A percentile compares a stretch with the other conserved stretches of the same genome.
Evolutionary conservation across 2,888 invertebrate species (phyloP).

Genomic region (Drosophila robusta): DNA sequence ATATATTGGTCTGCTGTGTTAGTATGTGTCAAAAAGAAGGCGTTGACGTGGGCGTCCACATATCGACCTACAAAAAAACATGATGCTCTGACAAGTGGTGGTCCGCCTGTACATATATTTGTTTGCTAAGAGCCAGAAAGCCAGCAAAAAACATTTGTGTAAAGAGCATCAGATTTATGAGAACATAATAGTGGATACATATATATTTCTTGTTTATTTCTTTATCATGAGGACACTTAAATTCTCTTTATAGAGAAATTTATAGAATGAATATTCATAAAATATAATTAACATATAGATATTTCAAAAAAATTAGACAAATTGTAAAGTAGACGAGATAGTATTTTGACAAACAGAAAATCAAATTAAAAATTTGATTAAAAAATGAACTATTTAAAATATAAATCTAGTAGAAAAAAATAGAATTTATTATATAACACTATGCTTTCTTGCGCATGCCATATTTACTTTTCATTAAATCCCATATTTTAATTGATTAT

Average conservation of each 20-base stretch:
- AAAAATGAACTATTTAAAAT: background rate
- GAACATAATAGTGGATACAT: constrained; percentile 3
- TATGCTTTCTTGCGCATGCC: too few species aligned
- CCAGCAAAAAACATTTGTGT: constrained; percentile 35
- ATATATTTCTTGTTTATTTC: background rate
- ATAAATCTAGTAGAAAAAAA: too few species aligned
- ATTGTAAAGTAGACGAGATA: too few species aligned
- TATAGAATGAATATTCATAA: background rate
- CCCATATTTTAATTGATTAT: too few species aligned
- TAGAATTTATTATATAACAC: background rate
- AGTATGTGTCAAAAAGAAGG: constrained; percentile 70
- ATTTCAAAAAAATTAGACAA: background rate
- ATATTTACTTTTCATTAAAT: too few species aligned
- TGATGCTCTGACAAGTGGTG: constrained; percentile 49
- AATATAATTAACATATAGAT: background rate
- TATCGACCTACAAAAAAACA: constrained; percentile 58
- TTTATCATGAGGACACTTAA: background rate
- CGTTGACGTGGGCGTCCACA: constrained; percentile 64
- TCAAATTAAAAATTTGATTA: background rate
- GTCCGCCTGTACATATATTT: constrained; percentile 24
- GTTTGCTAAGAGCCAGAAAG: constrained; percentile 15
- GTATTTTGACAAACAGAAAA: background rate
- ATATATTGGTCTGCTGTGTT: constrained; percentile 6
- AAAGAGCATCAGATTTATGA: constrained; percentile 62
- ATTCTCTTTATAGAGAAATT: constrained; percentile 30